A percentile compares a stretch with the other conserved stretches of the same genome.
Evolutionary conservation across 2,797 vertebrate genomes (phyloP).

Genomic region (Sebastes taczanowskii): DNA sequence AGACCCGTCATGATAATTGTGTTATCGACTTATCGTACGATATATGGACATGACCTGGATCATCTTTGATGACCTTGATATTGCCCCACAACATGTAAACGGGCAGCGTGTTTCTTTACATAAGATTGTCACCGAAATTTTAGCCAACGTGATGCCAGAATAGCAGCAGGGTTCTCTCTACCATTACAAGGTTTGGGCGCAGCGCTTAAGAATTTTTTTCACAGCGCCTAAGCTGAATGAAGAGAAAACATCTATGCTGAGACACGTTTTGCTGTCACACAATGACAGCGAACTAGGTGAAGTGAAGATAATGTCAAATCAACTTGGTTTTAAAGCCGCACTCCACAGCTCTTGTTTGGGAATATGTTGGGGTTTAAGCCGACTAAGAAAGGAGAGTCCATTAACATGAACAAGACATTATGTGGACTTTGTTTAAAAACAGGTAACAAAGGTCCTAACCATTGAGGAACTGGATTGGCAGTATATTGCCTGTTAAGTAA

Average conservation of each 20-base stretch:
- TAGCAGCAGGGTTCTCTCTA: background rate
- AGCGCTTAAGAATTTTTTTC: background rate
- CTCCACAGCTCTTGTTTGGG: too few species aligned
- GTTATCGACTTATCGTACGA: background rate
- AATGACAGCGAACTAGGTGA: background rate
- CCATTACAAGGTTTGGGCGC: background rate
- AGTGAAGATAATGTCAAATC: too few species aligned
- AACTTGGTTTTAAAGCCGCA: too few species aligned
- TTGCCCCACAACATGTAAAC: background rate
- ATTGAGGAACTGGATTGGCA: too few species aligned
- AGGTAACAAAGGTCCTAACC: too few species aligned
- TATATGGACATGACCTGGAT: background rate
- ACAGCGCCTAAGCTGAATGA: too few species aligned
- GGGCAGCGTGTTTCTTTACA: background rate
- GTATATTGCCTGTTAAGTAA: too few species aligned
- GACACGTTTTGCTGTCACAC: background rate
- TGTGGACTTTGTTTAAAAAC: too few species aligned
- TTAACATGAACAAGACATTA: too few species aligned
- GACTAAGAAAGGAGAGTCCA: too few species aligned
- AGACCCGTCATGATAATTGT: background rate
- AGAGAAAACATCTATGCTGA: too few species aligned
- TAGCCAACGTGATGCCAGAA: background rate
- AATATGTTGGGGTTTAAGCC: too few species aligned
- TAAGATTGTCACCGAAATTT: background rate
- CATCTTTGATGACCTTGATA: background rate